Conservation (phyloP, 2,797 vertebrate genomes). For the Lateolabrax maculatus region DNA sequence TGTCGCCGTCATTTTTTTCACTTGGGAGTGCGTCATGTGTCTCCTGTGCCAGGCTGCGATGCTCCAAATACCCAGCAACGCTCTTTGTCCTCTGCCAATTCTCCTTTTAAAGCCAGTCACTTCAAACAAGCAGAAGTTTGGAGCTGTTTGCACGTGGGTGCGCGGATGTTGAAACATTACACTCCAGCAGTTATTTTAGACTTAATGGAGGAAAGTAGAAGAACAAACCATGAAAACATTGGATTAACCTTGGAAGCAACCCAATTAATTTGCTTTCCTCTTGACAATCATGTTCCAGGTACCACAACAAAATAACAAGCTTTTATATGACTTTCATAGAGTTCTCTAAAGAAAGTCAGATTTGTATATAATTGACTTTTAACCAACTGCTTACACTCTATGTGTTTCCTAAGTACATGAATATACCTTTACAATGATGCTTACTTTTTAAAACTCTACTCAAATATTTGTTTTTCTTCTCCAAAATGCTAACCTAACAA, state of each 20-base stretch:
- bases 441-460: neutral
- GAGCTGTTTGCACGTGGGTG: slow-evolving; percentile 37
- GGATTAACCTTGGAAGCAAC: slow-evolving; percentile 31
- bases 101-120: slow-evolving; percentile 49
- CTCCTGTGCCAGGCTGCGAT: slow-evolving; percentile 47
- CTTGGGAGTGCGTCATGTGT: slow-evolving; percentile 36
- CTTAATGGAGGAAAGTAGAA: slow-evolving; percentile 25
- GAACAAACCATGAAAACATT: slow-evolving; percentile 19
- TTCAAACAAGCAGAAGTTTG: slow-evolving; percentile 53
- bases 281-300: slow-evolving; percentile 8
- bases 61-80: slow-evolving; percentile 45
- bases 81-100: slow-evolving; percentile 50
- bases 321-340: slow-evolving; percentile 14
- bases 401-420: neutral
- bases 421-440: neutral
- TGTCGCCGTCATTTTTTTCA: slow-evolving; percentile 14
- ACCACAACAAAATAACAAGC: neutral
- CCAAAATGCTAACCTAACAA: neutral
- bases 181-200: slow-evolving; percentile 35
- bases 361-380: neutral
- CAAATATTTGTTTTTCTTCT: neutral
- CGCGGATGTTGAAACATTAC: slow-evolving; percentile 40
- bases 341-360: neutral
- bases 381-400: neutral
- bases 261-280: slow-evolving; percentile 6